Conservation (phyloP, 2,113 vertebrate species). For the Lota lota region DNA sequence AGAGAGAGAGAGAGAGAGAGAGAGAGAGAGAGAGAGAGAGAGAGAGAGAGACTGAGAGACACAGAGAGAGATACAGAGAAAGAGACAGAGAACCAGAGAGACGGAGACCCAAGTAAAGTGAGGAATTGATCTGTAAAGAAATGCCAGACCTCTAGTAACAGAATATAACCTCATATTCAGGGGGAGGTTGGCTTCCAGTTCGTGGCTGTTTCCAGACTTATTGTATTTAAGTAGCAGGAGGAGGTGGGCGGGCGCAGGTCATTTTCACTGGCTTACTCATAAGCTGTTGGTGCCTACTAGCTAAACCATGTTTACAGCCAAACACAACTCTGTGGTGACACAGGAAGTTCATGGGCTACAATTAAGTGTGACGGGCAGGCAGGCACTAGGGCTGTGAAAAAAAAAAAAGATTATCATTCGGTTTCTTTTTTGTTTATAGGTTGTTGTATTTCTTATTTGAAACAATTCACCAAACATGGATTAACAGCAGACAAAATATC, state of each 20-base stretch:
- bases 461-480: not conserved
- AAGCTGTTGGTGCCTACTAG: constrained; percentile 38
- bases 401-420: not conserved
- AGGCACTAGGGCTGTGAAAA: too few relatives aligned
- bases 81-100: too few relatives aligned
- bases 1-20: not conserved
- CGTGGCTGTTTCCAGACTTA: constrained; percentile 1
- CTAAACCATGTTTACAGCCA: constrained; percentile 27
- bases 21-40: constrained; percentile 18
- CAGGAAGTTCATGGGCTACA: not conserved
- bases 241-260: constrained; percentile 13
- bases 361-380: not conserved
- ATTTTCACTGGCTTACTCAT: constrained; percentile 37
- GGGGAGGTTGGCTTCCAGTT: constrained; percentile 12
- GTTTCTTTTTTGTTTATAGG: not conserved
- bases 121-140: too few relatives aligned
- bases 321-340: not conserved
- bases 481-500: not conserved
- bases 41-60: too few relatives aligned
- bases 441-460: not conserved
- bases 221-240: constrained; percentile 3
- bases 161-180: constrained; percentile 33
- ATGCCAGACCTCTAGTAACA: constrained; percentile 17
- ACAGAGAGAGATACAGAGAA: too few relatives aligned
- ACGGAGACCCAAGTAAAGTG: too few relatives aligned